These are phyloP conservation scores for Marcusenius ussheri DNA, from an alignment of 2,113 vertebrate species.

Conservation along the genomic window DNA sequence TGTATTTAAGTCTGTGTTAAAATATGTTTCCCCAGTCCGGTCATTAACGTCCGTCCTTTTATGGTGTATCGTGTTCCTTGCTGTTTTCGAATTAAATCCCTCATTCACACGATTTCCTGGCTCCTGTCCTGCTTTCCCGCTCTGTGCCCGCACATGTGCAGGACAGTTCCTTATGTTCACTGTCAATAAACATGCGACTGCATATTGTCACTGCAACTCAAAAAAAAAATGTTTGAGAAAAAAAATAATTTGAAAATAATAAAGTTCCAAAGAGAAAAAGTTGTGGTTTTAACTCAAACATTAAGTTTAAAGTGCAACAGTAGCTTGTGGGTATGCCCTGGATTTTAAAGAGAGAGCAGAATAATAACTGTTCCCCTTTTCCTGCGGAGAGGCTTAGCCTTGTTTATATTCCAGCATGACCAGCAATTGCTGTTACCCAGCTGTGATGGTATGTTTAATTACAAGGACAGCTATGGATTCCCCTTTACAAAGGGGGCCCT, in stretches of 20 bases:
- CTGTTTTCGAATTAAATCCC: too few relatives aligned
- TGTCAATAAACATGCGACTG: not conserved
- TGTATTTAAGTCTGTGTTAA: too few relatives aligned
- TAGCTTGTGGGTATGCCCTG: not conserved
- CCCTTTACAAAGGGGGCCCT: slow-evolving; percentile 17
- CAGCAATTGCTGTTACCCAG: slow-evolving; percentile 35
- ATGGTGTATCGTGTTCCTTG: too few relatives aligned
- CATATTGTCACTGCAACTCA: not conserved
- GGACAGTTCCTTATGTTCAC: not conserved
- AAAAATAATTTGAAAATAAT: not conserved
- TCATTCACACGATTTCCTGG: too few relatives aligned
- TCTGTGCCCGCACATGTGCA: too few relatives aligned
- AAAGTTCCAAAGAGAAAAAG: not conserved
- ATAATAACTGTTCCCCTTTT: not conserved
- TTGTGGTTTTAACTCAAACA: not conserved
- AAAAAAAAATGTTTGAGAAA: not conserved
- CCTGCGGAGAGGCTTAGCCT: slow-evolving; percentile 1
- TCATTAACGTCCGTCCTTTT: too few relatives aligned
- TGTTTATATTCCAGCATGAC: slow-evolving; percentile 29
- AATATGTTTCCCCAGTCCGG: too few relatives aligned
- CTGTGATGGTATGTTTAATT: slow-evolving; percentile 17
- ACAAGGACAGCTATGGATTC: not conserved
- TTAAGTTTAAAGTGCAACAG: not conserved
- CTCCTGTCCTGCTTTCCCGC: too few relatives aligned
- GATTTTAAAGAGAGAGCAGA: not conserved